Evolutionary conservation across 2,113 vertebrate genomes (phyloP), one percentile per base, ranked within the genome.

Genomic region (Syrmaticus mikado): DNA sequence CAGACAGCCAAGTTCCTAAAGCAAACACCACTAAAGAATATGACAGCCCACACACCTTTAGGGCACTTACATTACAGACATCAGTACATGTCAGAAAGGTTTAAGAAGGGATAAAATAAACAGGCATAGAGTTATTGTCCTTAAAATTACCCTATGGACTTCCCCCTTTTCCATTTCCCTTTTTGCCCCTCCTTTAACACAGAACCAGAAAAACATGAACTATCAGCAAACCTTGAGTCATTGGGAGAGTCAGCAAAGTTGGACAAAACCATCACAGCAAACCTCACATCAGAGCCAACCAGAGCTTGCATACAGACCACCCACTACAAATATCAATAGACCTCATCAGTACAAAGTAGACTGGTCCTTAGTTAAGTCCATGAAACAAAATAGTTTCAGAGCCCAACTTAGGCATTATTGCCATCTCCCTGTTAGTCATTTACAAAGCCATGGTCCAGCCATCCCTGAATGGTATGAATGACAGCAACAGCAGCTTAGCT

Each of bases 31-130:
- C 75, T 80, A 83, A 88, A 91, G 95, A 97, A 86, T 52, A 96
- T 64, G 82, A 96, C 58, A 28, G 98, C 97, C 97, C 97, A 98
- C 97, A 98, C 98, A 98, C 98, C 98, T 97, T 96, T 81, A 97
- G 96, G 97, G 97, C 93, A 96, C 96, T 94, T 97, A 90, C 95
- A 67, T 97, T 96, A 94, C 94, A 96, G 85, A 95, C 97, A 97
- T 97, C 93, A 97, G 92, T 94, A 94, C 97, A 96, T 94, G 97
- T 97, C 98, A 98, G 77, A 87, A 94, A 94, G 97, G 97, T 97
- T 98, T 97, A 97, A 97, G 85, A 90, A 61, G 72, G 95, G 97
- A 97, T 97, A 96, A 97, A 97, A 98, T 81, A 95, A 98, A 97
- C 92, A 96, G 97, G 85, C 89, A 89, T 38, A 65, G 82, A 89